These are phyloP conservation scores for Dipodomys stephensi DNA, from an alignment of 2,113 vertebrate species.

Conservation along the genomic window DNA sequence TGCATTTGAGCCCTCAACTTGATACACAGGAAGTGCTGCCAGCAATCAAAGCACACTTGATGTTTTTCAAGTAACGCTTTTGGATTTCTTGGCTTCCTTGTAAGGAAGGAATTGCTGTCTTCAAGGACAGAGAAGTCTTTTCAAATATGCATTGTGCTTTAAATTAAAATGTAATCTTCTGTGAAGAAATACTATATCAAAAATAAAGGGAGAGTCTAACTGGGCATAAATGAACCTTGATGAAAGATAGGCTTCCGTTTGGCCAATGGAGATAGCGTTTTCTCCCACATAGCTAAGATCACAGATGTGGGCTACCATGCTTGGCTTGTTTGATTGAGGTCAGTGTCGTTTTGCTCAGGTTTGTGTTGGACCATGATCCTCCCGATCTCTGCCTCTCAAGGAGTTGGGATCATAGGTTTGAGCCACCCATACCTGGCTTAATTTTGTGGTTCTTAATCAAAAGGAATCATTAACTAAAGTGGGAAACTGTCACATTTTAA, in stretches of 20 bases:
- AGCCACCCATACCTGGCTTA: neutral
- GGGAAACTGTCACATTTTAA: neutral
- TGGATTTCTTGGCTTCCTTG: neutral
- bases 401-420: no score
- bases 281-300: neutral
- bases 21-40: neutral
- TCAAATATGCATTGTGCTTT: conserved; percentile 46
- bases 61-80: conserved; percentile 34
- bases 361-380: no score
- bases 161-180: conserved; percentile 24
- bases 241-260: neutral
- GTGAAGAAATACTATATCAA: neutral
- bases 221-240: neutral
- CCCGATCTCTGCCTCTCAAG: no score
- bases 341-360: no score
- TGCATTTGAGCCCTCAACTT: neutral
- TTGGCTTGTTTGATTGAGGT: no score
- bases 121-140: conserved; percentile 22
- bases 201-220: neutral
- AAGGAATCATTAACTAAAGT: neutral
- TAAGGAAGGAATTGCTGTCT: neutral
- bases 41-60: neutral
- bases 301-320: no score
- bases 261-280: neutral
- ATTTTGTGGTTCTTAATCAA: neutral